Conservation (phyloP, 2,888 invertebrate species). For the Aquatica leii region DNA sequence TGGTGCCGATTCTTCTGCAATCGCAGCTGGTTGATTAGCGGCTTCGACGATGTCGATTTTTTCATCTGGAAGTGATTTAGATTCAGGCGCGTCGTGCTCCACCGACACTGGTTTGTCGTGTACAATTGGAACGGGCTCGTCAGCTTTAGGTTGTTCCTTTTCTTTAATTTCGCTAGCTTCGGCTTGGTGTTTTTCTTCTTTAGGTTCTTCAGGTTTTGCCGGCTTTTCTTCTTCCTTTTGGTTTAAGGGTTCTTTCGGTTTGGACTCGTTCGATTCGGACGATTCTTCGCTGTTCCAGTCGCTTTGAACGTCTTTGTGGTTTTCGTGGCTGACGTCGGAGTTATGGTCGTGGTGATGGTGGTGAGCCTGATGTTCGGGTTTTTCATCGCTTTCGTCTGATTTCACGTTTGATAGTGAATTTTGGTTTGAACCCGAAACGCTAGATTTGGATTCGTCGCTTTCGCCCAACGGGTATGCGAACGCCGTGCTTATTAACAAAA, state of each 20-base stretch:
- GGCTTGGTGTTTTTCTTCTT: too few species aligned
- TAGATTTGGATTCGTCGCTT: constrained; percentile 49
- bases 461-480: constrained; percentile 71
- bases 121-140: constrained; percentile 49
- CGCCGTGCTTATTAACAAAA: constrained; percentile 64
- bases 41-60: constrained; percentile 2
- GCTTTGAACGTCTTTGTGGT: constrained; percentile 40
- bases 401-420: constrained; percentile 59
- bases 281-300: constrained; percentile 45
- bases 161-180: too few species aligned
- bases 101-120: constrained; percentile 43
- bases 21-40: constrained; percentile 17
- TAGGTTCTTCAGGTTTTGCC: constrained; percentile 7
- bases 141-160: constrained; percentile 23
- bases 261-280: constrained; percentile 52
- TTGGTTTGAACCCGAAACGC: constrained; percentile 58
- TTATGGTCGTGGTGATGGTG: constrained; percentile 26
- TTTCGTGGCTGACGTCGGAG: constrained; percentile 42
- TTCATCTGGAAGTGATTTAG: constrained; percentile 7
- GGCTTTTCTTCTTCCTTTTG: constrained; percentile 23
- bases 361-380: constrained; percentile 21
- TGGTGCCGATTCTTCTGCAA: constrained; percentile 29
- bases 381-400: constrained; percentile 47
- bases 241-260: constrained; percentile 42
- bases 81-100: constrained; percentile 13